A percentile compares a stretch with the other conserved stretches of the same genome.
These are phyloP conservation scores for Maylandia zebra DNA, from an alignment of 2,113 vertebrate genomes.

Conservation along the genomic window DNA sequence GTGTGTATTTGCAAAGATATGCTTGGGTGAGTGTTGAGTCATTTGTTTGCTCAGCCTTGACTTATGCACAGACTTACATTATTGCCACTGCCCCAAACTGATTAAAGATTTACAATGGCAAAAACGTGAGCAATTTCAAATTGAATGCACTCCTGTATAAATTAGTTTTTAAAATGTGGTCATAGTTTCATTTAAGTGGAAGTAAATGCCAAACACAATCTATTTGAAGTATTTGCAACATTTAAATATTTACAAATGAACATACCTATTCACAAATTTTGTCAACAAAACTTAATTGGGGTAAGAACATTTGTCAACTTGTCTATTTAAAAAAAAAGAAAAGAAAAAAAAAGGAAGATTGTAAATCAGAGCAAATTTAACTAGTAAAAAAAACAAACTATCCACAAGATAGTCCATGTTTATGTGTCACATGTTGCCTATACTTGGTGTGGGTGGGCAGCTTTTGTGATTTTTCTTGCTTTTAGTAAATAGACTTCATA, in stretches of 20 bases:
- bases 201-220: background rate
- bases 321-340: background rate
- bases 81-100: background rate
- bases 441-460: background rate
- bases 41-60: conserved; percentile 40
- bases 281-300: background rate
- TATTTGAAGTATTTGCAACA: background rate
- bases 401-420: background rate
- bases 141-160: background rate
- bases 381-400: rapidly evolving
- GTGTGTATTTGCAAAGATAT: background rate
- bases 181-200: background rate
- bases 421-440: background rate
- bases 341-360: rapidly evolving
- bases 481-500: background rate
- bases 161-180: background rate
- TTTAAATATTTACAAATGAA: background rate
- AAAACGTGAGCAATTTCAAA: background rate
- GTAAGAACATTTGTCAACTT: background rate
- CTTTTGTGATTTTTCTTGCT: background rate
- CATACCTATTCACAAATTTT: background rate
- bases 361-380: background rate
- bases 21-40: background rate
- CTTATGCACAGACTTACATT: background rate
- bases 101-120: background rate